Base-by-base conservation (phyloP, 2,797 vertebrate genomes). In the Hirundo rustica region DNA sequence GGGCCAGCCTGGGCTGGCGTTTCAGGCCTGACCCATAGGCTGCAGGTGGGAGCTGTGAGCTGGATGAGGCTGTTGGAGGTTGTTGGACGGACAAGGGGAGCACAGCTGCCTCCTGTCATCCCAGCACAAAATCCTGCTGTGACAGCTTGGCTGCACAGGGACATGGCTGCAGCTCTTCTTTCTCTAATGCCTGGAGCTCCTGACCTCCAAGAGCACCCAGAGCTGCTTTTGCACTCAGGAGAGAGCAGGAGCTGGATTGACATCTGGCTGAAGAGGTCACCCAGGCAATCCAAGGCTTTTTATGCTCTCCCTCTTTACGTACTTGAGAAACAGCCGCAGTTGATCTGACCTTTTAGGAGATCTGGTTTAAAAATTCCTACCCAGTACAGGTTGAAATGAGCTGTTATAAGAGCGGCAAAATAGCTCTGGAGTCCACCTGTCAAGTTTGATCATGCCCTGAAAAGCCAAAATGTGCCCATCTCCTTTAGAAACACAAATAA, bases 401-500 rank as follows among this genome's bases (percentile, higher is more conserved):
- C 74, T 85, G 71, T 80, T 92, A 5, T 30, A 45, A 87, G 83
- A 94, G 61, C 89, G 92, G 60, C 53, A 44, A 89, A 85, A 85
- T 32, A 87, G 73, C 76, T 92, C 64, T 30, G 53, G 79, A 89
- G 64, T 92, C 79, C 0, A 34, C 80, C 93, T 96, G 96, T 97
- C 96, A 96, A 65, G 71, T 79, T 1, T 77, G 74, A 96, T 97
- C 92, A 87, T 16, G 21, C 57, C 92, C 92, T 87, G 89, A 67
- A 65, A 89, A 93, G 74, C 44, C 13, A 4, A 92, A 89, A 95
- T 82, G 77, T 93, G 74, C 50, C 77, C 93, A 70, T 91, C 92
- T 96, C 70, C 55, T 94, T 94, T 17, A 58, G 81, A 95, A 95
- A 88, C 47, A 62, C 57, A 85, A 91, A 96, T 91, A 95, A 95